Conservation (phyloP, 2,888 invertebrate genomes). For the Maniola hyperantus region DNA sequence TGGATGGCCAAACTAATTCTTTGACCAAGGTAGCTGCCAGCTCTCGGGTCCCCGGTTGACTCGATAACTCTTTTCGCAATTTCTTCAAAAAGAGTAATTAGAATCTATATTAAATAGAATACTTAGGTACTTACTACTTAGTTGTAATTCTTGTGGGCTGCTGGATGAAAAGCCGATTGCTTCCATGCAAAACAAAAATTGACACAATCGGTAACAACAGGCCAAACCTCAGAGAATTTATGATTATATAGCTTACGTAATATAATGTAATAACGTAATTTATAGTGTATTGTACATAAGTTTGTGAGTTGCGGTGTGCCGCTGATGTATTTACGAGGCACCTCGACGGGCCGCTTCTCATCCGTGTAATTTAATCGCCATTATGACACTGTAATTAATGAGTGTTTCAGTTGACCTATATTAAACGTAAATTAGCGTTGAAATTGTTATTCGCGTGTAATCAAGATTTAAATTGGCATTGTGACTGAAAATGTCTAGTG, state of each 20-base stretch:
- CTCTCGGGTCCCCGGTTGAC: no score
- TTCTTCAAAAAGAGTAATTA: no score
- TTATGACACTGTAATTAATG: conserved; percentile 67
- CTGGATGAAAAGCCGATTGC: no score
- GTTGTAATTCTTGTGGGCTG: no score
- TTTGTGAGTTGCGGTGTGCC: conserved; percentile 53
- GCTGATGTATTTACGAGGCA: conserved; percentile 69
- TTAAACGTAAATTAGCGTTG: conserved; percentile 45
- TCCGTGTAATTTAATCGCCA: conserved; percentile 67
- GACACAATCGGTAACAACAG: no score
- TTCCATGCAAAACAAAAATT: no score
- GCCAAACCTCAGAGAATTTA: no score
- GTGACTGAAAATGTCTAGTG: conserved; percentile 4
- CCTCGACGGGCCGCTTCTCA: conserved; percentile 56
- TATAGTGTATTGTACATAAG: conserved; percentile 40
- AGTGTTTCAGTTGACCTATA: conserved; percentile 51
- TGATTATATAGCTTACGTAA: conserved; percentile 9
- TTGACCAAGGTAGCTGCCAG: no score
- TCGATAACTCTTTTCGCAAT: no score
- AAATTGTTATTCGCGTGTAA: conserved; percentile 36
- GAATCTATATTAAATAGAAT: no score
- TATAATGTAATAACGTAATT: conserved; percentile 35
- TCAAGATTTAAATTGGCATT: conserved; percentile 27
- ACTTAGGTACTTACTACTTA: no score
- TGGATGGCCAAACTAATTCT: no score